These are phyloP conservation scores for Xenotilapia caudafasciata DNA, from an alignment of 2,113 vertebrate genomes.

Conservation along the genomic window DNA sequence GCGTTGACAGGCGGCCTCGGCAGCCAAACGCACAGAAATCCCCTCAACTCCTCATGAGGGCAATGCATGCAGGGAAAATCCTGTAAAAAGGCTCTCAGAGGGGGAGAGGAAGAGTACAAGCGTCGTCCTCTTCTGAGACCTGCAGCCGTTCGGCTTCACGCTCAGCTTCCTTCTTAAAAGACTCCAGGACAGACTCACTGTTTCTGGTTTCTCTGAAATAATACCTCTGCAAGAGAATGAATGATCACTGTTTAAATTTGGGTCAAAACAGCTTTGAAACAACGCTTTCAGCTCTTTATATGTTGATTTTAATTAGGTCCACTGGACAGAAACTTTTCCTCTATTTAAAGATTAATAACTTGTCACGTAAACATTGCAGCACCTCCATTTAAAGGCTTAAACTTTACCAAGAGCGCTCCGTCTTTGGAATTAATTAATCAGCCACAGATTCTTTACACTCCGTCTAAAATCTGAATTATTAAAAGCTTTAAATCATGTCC, in stretches of 20 bases:
- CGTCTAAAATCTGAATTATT: background rate
- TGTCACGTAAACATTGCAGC: background rate
- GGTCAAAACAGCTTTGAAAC: background rate
- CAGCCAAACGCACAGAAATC: slow-evolving; percentile 47
- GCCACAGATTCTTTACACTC: background rate
- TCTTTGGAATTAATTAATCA: background rate
- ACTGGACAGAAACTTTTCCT: background rate
- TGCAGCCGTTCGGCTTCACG: background rate
- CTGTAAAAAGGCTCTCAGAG: background rate
- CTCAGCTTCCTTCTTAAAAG: background rate
- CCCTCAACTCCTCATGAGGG: slow-evolving; percentile 22
- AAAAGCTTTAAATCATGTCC: background rate
- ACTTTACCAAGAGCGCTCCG: background rate
- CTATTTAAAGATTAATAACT: background rate
- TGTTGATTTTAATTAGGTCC: background rate
- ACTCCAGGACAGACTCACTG: background rate
- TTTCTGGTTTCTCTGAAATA: background rate
- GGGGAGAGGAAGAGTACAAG: background rate
- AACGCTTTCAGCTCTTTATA: background rate
- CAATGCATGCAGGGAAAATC: slow-evolving; percentile 45
- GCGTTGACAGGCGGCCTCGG: slow-evolving; percentile 47
- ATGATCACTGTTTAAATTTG: background rate
- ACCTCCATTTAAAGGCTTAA: background rate
- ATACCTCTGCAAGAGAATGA: background rate
- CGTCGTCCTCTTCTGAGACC: background rate